Conservation (phyloP, 1,140 invertebrate species). For the Ganaspis sp. region DNA sequence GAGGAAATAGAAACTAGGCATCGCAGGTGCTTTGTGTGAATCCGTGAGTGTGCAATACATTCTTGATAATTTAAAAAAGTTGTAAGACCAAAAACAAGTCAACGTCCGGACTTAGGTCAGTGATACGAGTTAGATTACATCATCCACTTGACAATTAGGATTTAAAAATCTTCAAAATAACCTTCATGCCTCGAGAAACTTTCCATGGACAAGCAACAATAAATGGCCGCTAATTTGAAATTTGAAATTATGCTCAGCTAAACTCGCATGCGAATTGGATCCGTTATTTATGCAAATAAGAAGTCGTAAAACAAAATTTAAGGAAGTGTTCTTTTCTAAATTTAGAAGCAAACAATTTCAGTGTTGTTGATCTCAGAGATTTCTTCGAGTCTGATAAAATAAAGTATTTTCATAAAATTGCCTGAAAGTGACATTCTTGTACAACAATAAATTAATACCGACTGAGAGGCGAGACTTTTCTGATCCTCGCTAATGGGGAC, state of each 20-base stretch:
- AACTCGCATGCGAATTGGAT: not conserved
- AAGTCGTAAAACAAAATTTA: not conserved
- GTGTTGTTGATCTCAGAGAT: not conserved
- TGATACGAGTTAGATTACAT: constrained; percentile 62
- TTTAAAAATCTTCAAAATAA: not conserved
- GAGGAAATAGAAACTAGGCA: constrained; percentile 52
- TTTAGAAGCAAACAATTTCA: not conserved
- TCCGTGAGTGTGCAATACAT: constrained; percentile 43
- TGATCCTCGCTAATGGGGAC: no score
- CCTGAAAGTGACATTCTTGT: no score
- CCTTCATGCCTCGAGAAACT: constrained; percentile 30
- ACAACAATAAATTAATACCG: no score
- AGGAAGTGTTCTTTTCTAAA: constrained; percentile 9
- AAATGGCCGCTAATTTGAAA: not conserved
- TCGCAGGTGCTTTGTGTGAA: constrained; percentile 30
- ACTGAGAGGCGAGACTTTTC: no score
- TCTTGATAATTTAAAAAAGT: constrained; percentile 58
- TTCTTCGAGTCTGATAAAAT: not conserved
- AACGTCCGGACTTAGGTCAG: constrained; percentile 59
- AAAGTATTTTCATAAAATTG: no score
- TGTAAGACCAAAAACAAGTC: constrained; percentile 59
- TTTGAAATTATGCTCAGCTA: not conserved
- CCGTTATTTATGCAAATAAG: not conserved
- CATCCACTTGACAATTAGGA: constrained; percentile 35
- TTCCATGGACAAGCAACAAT: not conserved